Base-by-base conservation (phyloP, 2,797 vertebrate genomes). In the Rhabdophis nuchalis region DNA sequence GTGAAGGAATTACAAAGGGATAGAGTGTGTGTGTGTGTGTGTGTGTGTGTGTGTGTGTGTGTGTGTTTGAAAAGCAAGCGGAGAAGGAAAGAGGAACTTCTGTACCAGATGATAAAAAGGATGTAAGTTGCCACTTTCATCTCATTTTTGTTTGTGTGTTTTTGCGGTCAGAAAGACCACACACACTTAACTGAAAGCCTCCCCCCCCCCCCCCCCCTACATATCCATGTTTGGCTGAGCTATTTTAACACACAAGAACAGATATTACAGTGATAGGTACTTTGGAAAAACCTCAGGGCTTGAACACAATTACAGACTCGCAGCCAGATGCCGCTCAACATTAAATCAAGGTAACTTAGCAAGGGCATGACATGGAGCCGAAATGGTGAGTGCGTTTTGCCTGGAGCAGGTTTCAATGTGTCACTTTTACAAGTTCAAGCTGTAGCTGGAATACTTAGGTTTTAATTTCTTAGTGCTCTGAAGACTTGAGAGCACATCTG, bases 121-220 rank as follows among this genome's bases (percentile, higher is more conserved):
- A 93, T 95, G 11, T 41, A 32, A 93, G 72, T 89, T 91, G 95
- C 94, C 94, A 95, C 94, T 96, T 97, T 94, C 89, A 92, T 88
- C 86, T 93, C 72, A 85, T 95, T 96, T 95, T 93, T 96, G 91
- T 86, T 94, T 92, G 95, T 89, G 92, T 94, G 87, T 86, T 95
- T 64, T 92, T 93, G 94, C 93, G 93, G 95, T 95, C 92, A 91
- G 92, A 95, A 95, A 95, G 96, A 95, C 96, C 95, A 95, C 95
- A 95, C 95, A 94, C 95, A 92, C 53, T 72, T 64, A 72, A 85
- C 94, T 68, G 94, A 88, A 89, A 95, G 36, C 46, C 56, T 60
- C 54, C 92, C 64, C n/a, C 41, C 23, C 23, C 18, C n/a, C 16
- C 52, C 13, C n/a, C 23, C 18, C n/a, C 16, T 36, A 9, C n/a